A percentile compares a stretch with the other conserved stretches of the same genome.
Evolutionary conservation across 2,797 vertebrate species (phyloP).

Genomic region (Gobio occitaniae): DNA sequence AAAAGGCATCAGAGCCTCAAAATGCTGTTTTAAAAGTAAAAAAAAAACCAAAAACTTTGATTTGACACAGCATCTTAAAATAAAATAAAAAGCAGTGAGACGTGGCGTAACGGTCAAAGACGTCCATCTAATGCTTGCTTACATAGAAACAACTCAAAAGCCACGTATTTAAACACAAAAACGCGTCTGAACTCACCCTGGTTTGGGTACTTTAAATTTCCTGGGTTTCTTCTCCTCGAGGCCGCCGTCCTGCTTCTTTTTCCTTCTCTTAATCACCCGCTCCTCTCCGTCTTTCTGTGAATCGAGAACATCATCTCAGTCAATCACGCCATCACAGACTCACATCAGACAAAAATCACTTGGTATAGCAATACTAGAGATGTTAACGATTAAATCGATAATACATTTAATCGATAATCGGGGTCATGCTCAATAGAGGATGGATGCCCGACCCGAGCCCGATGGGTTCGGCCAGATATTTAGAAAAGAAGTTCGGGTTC

Average conservation of each 20-base stretch:
- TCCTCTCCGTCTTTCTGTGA: conserved; percentile 92
- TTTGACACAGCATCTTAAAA: neutral
- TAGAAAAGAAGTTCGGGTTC: too few species aligned
- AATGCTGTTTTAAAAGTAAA: neutral
- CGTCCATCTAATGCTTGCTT: too few species aligned
- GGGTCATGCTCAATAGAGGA: too few species aligned
- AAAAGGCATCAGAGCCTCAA: neutral
- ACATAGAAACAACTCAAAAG: neutral
- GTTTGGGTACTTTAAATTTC: conserved; percentile 90
- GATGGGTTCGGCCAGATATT: too few species aligned
- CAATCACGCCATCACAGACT: neutral
- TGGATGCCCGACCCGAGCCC: too few species aligned
- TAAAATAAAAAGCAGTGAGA: neutral
- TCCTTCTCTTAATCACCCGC: conserved; percentile 88
- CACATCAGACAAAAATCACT: too few species aligned
- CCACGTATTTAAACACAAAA: neutral
- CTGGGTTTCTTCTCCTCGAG: conserved; percentile 90
- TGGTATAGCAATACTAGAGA: too few species aligned
- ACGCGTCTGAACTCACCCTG: conserved; percentile 79
- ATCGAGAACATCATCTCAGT: conserved; percentile 46
- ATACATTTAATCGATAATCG: too few species aligned
- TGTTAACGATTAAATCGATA: too few species aligned
- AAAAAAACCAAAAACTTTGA: neutral
- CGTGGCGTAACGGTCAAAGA: neutral
- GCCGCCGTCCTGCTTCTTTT: conserved; percentile 90